A percentile compares a stretch with the other conserved stretches of the same genome.
Evolutionary conservation across 2,113 vertebrate species (phyloP).

Genomic region (Prunella himalayana): DNA sequence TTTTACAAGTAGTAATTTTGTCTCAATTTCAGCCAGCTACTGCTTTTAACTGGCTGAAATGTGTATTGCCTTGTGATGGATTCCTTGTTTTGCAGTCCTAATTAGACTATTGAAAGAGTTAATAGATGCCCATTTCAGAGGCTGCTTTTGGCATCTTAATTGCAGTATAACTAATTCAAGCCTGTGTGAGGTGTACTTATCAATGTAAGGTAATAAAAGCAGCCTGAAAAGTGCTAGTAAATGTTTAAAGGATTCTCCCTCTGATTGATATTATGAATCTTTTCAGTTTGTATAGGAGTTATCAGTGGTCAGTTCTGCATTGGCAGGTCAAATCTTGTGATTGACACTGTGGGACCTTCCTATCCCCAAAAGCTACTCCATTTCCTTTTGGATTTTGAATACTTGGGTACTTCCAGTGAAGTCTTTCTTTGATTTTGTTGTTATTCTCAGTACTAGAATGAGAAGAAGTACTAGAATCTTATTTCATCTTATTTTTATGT

Average conservation of each 20-base stretch:
- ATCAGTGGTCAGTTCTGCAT: neutral
- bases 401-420: neutral
- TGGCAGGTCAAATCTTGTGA: neutral
- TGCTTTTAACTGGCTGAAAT: neutral
- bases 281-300: neutral
- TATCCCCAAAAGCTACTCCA: neutral
- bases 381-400: neutral
- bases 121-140: neutral
- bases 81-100: neutral
- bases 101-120: neutral
- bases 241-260: neutral
- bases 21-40: neutral
- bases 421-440: neutral
- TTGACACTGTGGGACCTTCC: neutral
- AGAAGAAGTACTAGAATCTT: neutral
- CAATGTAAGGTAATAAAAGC: neutral
- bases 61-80: neutral
- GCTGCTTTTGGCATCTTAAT: neutral
- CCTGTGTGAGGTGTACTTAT: neutral
- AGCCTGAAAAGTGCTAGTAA: neutral
- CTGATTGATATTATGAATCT: neutral
- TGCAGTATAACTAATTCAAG: neutral
- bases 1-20: neutral
- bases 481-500: neutral
- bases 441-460: neutral